Evolutionary conservation across 1,140 invertebrate species (phyloP), one percentile per base, ranked within the genome.

Genomic region (Onthophagus taurus): DNA sequence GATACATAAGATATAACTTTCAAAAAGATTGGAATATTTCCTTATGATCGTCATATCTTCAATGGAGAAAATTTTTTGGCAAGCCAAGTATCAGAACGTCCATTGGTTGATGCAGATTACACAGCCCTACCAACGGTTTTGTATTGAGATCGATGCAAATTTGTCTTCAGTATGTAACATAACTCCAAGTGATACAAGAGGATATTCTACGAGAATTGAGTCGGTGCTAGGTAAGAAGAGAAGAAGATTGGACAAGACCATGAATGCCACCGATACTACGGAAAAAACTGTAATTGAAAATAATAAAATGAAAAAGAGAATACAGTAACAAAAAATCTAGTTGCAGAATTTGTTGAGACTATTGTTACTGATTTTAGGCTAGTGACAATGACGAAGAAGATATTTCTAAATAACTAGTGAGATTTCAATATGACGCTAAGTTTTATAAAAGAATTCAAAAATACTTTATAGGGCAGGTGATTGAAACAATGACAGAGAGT

Each of bases 41-140:
- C 24, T n/a, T 26, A 26, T 26, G 24, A 26, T n/a, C 7, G 24
- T 7, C 24, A 26, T 26, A n/a, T 26, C n/a, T 26, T 26, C n/a
- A n/a, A n/a, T 26, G 24, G n/a, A 26, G 24, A 26, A 26, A n/a
- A 26, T 26, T 26, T 26, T 26, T n/a, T 26, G n/a, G 24, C 24
- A n/a, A 26, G 24, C n/a, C 24, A 26, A 26, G 24, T 26, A 7
- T 7, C 24, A 7, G 24, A 26, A n/a, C 7, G 24, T 7, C 7
- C 24, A 26, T 26, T n/a, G 7, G 24, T n/a, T 26, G n/a, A 26
- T 26, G n/a, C 7, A 7, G 24, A 26, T 7, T 7, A 26, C n/a
- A 26, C 24, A 26, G 7, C 24, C n/a, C 7, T 26, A 26, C 7
- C 24, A 7, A 7, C 24, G 7, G n/a, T n/a, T 7, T n/a, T 7